Conservation (phyloP, 2,888 invertebrate species). For the Agrilus mali region DNA sequence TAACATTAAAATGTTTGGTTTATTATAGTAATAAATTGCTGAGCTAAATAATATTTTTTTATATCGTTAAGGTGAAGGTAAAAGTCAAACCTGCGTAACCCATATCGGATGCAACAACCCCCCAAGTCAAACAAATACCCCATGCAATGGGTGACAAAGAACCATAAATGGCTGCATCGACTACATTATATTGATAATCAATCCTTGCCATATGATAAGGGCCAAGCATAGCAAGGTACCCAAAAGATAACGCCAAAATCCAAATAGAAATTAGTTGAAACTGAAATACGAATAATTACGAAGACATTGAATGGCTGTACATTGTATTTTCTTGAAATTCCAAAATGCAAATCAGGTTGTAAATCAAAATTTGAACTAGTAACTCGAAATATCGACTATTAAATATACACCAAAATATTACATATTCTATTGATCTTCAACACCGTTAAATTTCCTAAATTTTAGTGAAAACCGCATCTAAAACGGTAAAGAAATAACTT, state of each 20-base stretch:
- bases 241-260: conserved; percentile 30
- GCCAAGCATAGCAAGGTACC: conserved; percentile 35
- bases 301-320: no score
- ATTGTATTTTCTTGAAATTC: no score
- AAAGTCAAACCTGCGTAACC: conserved; percentile 38
- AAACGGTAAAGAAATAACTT: no score
- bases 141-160: conserved; percentile 45
- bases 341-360: no score
- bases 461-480: no score
- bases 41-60: no score
- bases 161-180: conserved; percentile 41
- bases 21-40: no score
- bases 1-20: background rate
- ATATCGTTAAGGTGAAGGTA: background rate
- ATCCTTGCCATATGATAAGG: conserved; percentile 42
- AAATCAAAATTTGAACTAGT: no score
- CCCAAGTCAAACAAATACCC: conserved; percentile 40
- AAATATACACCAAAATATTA: no score
- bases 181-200: conserved; percentile 38
- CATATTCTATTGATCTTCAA: no score
- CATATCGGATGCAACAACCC: conserved; percentile 41
- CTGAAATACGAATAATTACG: conserved; percentile 25
- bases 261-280: conserved; percentile 34
- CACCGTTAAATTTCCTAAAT: no score
- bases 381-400: no score